Base-by-base conservation (phyloP, 2,113 vertebrate genomes). In the Eptesicus fuscus region DNA sequence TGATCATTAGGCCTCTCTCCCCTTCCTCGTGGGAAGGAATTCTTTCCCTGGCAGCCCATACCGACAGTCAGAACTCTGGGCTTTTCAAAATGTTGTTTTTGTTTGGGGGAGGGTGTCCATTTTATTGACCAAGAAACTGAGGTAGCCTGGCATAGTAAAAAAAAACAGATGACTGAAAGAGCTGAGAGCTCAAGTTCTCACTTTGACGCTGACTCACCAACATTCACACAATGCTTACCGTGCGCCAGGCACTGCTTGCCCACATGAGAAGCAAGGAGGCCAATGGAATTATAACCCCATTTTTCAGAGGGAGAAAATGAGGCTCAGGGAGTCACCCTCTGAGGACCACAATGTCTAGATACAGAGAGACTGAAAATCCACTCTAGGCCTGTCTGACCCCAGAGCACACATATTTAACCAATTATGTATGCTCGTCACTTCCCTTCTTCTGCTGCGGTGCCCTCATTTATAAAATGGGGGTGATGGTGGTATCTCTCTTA, bases 61-160 rank as follows among this genome's bases (percentile, higher is more conserved):
- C 30, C 63, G 16, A 74, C 14, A 22, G 25, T 37, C 65, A 53
- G 37, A 89, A 65, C 10, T 90, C 65, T 37, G 13, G 30, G 42
- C 11, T 59, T 76, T 83, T 61, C 49, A 61, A 83, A 35, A 9
- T 70, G 32, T 70, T 70, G 8, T 23, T 88, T 25, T 3, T 30
- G 40, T 80, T 83, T 32, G 28, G 9, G 2, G 2, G 1, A 40
- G 61, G 23, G 44, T 20, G 49, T 61, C 23, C 20, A 71, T 44
- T 74, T 73, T 94, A 83, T 42, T 25, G 40, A 67, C 10, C 83
- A 87, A 93, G 65, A 67, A 86, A 93, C 53, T 70, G 71, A 94
- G 69, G 44, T 69, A 85, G 22, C 65, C 47, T 4, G 0, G 51
- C 3, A 65, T 8, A 56, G 11, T 47, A 23, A 80, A 83, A 93